Conservation (phyloP, 2,888 invertebrate species). For the Acrocera orbiculus region DNA sequence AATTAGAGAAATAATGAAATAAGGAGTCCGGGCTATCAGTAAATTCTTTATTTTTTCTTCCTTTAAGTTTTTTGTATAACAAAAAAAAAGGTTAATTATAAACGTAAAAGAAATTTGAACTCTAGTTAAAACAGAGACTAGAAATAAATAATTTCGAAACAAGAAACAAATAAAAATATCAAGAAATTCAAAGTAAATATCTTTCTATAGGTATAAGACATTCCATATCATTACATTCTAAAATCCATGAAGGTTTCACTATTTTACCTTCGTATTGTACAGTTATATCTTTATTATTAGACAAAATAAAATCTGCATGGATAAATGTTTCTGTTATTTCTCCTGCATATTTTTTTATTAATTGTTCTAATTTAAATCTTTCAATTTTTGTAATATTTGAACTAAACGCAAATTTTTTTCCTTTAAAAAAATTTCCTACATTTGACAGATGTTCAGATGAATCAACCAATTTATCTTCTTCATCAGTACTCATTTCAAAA, state of each 20-base stretch:
- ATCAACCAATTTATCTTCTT: conserved; percentile 15
- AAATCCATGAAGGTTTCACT: conserved; percentile 16
- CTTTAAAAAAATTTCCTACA: conserved; percentile 11
- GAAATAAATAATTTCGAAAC: no score
- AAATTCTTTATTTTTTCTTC: no score
- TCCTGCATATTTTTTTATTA: conserved; percentile 13
- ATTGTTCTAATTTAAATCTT: conserved; percentile 13
- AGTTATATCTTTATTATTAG: conserved; percentile 5
- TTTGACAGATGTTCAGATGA: not conserved
- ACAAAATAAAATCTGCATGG: conserved; percentile 13
- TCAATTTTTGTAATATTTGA: conserved; percentile 12
- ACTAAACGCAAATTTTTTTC: conserved; percentile 14
- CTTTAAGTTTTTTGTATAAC: no score
- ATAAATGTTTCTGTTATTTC: conserved; percentile 4
- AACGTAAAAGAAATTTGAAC: no score
- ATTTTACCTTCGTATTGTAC: conserved; percentile 12
- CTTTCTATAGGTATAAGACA: conserved; percentile 15
- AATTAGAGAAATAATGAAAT: no score
- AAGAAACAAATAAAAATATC: no score
- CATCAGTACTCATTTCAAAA: conserved; percentile 26
- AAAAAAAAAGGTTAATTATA: no score
- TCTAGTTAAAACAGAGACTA: no score
- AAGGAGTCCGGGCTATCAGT: no score
- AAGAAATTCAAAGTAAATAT: no score
- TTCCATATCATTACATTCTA: conserved; percentile 17